These are phyloP conservation scores for Drosophila testacea DNA, from an alignment of 2,888 invertebrate species.

Conservation along the genomic window DNA sequence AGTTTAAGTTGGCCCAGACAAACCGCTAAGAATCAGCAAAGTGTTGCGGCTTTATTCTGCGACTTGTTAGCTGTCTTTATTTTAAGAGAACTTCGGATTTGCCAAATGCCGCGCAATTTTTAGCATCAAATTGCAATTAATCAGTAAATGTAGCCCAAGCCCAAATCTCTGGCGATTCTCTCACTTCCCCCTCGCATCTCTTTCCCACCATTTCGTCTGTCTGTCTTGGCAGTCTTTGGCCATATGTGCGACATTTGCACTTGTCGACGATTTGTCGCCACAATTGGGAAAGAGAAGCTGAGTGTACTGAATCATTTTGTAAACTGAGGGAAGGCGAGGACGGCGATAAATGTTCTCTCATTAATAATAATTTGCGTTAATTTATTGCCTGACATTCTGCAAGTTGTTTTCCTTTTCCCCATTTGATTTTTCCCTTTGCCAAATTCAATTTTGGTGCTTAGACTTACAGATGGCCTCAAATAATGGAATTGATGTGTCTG, in stretches of 20 bases:
- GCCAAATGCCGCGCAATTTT: constrained; percentile 65
- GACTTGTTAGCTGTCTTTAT: constrained; percentile 35
- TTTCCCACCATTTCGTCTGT: too few species aligned
- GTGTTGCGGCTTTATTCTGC: constrained; percentile 1
- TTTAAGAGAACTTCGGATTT: constrained; percentile 14
- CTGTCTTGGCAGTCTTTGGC: constrained; percentile 9
- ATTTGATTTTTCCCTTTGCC: constrained; percentile 30
- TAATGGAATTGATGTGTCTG: constrained; percentile 56
- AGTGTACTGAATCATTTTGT: constrained; percentile 19
- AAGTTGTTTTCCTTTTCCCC: constrained; percentile 34
- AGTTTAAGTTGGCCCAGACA: constrained; percentile 1
- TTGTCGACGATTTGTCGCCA: constrained; percentile 75
- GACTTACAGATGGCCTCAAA: constrained; percentile 62
- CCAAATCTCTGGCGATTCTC: constrained; percentile 27
- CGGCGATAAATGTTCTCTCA: constrained; percentile 74
- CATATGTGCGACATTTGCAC: constrained; percentile 69
- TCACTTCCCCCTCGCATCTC: not conserved
- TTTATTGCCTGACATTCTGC: constrained; percentile 68
- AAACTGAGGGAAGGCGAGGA: constrained; percentile 27
- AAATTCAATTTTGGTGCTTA: constrained; percentile 54
- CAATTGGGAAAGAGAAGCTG: constrained; percentile 45
- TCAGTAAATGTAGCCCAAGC: constrained; percentile 51
- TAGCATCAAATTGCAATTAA: constrained; percentile 78
- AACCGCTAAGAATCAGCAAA: not conserved
- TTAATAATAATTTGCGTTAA: constrained; percentile 81